These are phyloP conservation scores for Prunella fulvescens DNA, from an alignment of 2,113 vertebrate genomes.

Conservation along the genomic window DNA sequence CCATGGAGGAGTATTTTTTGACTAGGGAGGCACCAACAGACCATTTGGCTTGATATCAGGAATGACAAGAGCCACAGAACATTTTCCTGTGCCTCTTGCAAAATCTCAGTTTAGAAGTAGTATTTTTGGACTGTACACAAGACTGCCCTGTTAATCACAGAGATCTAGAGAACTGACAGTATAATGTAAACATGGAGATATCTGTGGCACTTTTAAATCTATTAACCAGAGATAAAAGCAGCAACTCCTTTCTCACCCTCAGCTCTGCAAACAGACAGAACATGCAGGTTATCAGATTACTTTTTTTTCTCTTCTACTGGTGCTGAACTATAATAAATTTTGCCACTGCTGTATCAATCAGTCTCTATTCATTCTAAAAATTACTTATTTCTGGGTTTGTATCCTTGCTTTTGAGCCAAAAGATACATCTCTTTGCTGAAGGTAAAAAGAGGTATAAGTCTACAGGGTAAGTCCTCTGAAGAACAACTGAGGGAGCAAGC, in stretches of 20 bases:
- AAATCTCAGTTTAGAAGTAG: background rate
- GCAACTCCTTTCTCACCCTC: slow-evolving; percentile 72
- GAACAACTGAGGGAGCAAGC: background rate
- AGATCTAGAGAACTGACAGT: background rate
- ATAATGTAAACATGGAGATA: background rate
- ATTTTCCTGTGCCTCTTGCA: background rate
- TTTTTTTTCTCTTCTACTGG: slow-evolving; percentile 73
- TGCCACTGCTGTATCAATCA: background rate
- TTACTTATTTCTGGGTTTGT: background rate
- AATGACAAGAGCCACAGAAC: background rate
- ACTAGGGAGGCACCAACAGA: background rate
- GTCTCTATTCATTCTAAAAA: background rate
- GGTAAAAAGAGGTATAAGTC: background rate
- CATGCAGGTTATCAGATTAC: slow-evolving; percentile 67
- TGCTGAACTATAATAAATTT: slow-evolving; percentile 18
- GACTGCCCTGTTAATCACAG: background rate
- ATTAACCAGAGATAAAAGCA: slow-evolving; percentile 63
- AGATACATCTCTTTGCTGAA: background rate
- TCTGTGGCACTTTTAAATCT: background rate
- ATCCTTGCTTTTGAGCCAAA: background rate
- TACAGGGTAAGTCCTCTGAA: background rate
- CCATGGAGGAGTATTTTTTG: background rate
- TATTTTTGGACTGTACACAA: background rate
- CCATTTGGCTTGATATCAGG: background rate
- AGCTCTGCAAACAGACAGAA: slow-evolving; percentile 75